Conservation (phyloP, 2,888 invertebrate species). For the Lysandra bellargus region DNA sequence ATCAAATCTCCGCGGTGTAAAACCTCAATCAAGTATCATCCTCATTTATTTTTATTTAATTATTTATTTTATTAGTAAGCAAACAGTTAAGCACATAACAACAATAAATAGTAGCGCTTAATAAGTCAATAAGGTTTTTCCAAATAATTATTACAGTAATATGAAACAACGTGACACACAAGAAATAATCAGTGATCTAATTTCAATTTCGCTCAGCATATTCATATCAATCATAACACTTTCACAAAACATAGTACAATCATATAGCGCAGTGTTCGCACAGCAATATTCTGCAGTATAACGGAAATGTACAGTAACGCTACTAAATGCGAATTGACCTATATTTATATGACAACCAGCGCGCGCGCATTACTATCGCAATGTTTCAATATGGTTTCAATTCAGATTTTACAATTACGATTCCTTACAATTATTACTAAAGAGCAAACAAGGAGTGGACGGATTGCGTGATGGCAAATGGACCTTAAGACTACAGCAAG, state of each 20-base stretch:
- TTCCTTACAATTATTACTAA: neutral
- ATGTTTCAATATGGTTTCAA: neutral
- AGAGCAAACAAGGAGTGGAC: no score
- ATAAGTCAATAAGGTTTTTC: no score
- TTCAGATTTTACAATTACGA: neutral
- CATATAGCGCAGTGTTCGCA: neutral
- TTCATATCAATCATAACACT: neutral
- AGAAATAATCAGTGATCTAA: neutral
- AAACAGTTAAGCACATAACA: no score
- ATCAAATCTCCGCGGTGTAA: no score
- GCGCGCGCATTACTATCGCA: slow-evolving; percentile 18
- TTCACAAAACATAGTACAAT: neutral
- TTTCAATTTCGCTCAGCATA: neutral
- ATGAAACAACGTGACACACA: no score
- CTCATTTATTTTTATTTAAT: no score
- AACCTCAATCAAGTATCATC: no score
- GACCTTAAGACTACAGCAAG: no score
- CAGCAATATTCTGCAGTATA: slow-evolving; percentile 6
- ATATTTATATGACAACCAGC: neutral
- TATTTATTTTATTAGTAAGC: no score
- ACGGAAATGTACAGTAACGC: neutral
- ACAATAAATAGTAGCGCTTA: no score
- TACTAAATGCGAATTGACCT: slow-evolving; percentile 22
- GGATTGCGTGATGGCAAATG: no score
- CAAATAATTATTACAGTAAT: no score